Base-by-base conservation (phyloP, 2,797 vertebrate genomes). In the Myripristis jacobus region DNA sequence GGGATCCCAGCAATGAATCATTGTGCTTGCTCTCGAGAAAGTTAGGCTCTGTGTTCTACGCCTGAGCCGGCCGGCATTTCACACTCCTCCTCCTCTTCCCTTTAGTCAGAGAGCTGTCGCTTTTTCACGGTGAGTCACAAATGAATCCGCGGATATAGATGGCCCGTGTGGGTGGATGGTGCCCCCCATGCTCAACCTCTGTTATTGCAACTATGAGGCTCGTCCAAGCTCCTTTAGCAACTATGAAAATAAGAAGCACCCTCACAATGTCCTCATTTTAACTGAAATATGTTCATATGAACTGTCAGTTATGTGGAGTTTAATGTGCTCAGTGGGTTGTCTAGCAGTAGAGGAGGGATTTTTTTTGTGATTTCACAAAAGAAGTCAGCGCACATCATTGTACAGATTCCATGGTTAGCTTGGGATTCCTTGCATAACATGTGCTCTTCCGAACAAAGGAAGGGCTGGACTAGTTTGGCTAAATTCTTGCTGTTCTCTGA, bases 1-100 rank as follows among this genome's bases (percentile, higher is more conserved):
- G 86, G 86, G 75, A 90, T 90, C 79, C 89, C 86, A 80, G 34
- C 5, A 15, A 84, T 93, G 92, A 93, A 73, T 93, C 92, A 93
- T 29, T 13, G 5, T 61, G 62, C 78, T 79, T 58, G 68, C 57
- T 86, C 63, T 84, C 36, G 0, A 82, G 74, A 73, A 83, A 84
- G 66, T 79, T 80, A 73, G 82, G 51, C 69, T 83, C 52, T 63
- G 65, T 65, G 82, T 60, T 65, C 76, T 77, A 66, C 59, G 70
- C 79, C 71, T 50, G 65, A 84, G 70, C 68, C 8, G 6, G 75
- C 63, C 67, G 72, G 63, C 61, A 69, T 84, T 87, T 90, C 78
- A 68, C 87, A 88, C 82, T 91, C 81, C 82, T 83, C 88, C 84
- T 79, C 82, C 82, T 85, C 84, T 70, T 78, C 73, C 70, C 69